phyloP scores from a whole-genome alignment of 2,797 vertebrate genomes.

The Squalus acanthias region DNA sequence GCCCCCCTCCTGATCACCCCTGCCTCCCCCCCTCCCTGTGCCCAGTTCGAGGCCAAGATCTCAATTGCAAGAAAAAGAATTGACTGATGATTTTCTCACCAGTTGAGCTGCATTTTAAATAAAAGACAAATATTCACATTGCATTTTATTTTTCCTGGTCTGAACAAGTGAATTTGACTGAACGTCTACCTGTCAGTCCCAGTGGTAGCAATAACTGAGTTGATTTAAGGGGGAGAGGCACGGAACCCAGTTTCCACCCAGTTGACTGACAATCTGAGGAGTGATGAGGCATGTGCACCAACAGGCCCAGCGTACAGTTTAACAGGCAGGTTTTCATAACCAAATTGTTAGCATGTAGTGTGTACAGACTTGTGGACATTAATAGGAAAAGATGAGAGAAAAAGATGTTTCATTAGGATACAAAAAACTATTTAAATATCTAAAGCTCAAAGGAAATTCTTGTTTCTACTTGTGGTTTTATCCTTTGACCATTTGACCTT shows the following conservation, averaged over 20 bases:
- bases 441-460: neutral
- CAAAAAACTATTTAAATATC: neutral
- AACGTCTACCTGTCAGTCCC: neutral
- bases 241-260: neutral
- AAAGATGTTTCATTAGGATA: neutral
- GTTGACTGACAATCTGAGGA: slow-evolving; percentile 1
- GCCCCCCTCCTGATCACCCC: too few species aligned
- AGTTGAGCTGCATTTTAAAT: neutral
- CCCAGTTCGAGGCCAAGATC: neutral
- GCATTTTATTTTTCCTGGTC: neutral
- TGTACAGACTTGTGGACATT: slow-evolving; percentile 8
- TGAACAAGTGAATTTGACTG: too few species aligned
- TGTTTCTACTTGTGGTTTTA: neutral
- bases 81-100: neutral
- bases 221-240: neutral
- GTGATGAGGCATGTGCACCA: slow-evolving; percentile 10
- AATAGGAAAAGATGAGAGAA: neutral
- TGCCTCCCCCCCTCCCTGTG: neutral
- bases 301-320: neutral
- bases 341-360: neutral
- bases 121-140: neutral
- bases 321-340: neutral
- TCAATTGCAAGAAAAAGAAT: neutral
- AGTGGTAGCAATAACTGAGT: neutral
- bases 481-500: neutral